phyloP scores from a whole-genome alignment of 2,888 invertebrate species.

The Noctua comes region DNA sequence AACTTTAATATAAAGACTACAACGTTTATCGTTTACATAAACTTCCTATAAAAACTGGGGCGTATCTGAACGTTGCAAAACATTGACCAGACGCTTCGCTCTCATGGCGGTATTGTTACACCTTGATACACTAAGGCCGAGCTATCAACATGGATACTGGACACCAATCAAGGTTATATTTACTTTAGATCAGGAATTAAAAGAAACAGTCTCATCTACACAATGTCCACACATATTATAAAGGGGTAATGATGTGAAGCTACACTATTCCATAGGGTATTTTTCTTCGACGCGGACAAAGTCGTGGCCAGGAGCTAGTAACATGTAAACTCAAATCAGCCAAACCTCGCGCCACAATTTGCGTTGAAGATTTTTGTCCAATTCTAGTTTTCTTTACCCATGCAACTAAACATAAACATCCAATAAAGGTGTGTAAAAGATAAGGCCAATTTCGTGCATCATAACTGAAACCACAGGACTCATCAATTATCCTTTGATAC shows the following conservation, averaged over 20 bases:
- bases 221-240: neutral
- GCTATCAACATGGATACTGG: neutral
- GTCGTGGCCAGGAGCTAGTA: neutral
- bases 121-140: slow-evolving; percentile 18
- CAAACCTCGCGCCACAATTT: neutral
- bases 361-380: neutral
- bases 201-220: neutral
- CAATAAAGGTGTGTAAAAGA: neutral
- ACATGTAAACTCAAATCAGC: neutral
- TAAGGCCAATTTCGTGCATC: too few species aligned
- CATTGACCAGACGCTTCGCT: slow-evolving; percentile 41
- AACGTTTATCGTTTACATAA: slow-evolving; percentile 18
- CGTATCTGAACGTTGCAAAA: slow-evolving; percentile 32
- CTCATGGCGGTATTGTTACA: slow-evolving; percentile 32
- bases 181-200: neutral
- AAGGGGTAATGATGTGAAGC: neutral
- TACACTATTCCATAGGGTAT: neutral
- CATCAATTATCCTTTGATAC: neutral
- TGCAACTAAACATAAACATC: too few species aligned
- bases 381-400: neutral
- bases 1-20: neutral
- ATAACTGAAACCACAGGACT: neutral
- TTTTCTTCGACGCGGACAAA: neutral
- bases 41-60: slow-evolving; percentile 37
- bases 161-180: neutral